Conservation (phyloP, 2,113 vertebrate species). For the Lampris megalopsis region DNA sequence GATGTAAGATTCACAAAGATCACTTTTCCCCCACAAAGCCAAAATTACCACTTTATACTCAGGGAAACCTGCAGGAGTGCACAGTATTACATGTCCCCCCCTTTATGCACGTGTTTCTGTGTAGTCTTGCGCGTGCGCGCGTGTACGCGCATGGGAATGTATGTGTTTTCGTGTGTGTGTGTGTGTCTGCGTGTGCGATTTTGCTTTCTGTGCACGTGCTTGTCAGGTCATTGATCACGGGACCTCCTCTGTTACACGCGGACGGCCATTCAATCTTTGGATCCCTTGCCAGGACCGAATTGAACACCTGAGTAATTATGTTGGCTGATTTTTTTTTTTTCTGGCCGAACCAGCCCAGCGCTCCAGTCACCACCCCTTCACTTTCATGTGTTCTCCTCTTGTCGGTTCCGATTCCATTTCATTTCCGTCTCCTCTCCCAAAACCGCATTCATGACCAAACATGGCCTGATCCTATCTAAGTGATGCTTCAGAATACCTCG, state of each 20-base stretch:
- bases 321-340: neutral
- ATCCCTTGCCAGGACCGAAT: constrained; percentile 21
- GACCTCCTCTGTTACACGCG: constrained; percentile 2
- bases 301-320: constrained; percentile 29
- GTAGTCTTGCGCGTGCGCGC: neutral
- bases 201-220: too few relatives aligned
- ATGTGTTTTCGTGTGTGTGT: constrained; percentile 29
- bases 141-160: neutral
- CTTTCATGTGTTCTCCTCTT: constrained; percentile 49
- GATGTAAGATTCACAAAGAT: too few relatives aligned
- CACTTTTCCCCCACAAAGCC: too few relatives aligned
- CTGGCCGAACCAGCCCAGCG: constrained; percentile 30
- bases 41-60: too few relatives aligned
- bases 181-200: neutral
- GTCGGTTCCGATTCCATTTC: constrained; percentile 66
- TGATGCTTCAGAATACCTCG: constrained; percentile 49
- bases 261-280: constrained; percentile 21
- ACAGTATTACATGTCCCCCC: too few relatives aligned
- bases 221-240: neutral
- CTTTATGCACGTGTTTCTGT: neutral
- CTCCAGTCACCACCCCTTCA: constrained; percentile 38
- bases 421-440: constrained; percentile 49
- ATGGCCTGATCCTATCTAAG: constrained; percentile 57
- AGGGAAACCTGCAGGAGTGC: too few relatives aligned
- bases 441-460: constrained; percentile 71